Percentiles rank a stretch among this genome's conserved stretches.
Evolutionary conservation across 2,888 invertebrate species (phyloP).

Genomic region (Parnassius apollo): DNA sequence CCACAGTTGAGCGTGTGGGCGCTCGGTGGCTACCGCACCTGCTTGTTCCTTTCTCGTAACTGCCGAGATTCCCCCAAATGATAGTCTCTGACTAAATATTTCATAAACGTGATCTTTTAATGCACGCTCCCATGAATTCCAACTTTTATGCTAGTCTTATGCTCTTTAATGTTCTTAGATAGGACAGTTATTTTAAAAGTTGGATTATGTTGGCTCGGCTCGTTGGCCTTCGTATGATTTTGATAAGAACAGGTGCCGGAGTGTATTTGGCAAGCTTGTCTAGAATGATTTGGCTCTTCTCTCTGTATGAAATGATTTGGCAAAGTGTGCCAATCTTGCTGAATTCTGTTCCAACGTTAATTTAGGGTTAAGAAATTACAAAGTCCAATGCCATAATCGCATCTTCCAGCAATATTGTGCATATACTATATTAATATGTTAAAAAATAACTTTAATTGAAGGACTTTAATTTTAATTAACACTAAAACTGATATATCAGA

Average conservation of each 20-base stretch:
- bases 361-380: no score
- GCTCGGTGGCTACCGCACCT: constrained; percentile 54
- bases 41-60: constrained; percentile 56
- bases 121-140: constrained; percentile 60
- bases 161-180: constrained; percentile 24
- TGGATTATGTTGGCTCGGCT: constrained; percentile 40
- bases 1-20: constrained; percentile 53
- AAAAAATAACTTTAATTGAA: no score
- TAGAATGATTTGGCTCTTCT: constrained; percentile 51
- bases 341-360: no score
- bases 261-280: constrained; percentile 48
- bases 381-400: no score
- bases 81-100: constrained; percentile 72
- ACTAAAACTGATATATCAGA: no score
- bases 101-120: constrained; percentile 74
- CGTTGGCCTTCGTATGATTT: constrained; percentile 42
- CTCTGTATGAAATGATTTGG: constrained; percentile 44
- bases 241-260: constrained; percentile 49
- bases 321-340: constrained; percentile 17
- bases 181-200: constrained; percentile 54
- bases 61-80: constrained; percentile 52
- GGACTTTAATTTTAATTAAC: no score
- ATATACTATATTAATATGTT: no score
- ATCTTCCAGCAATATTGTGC: no score
- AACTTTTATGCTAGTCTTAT: constrained; percentile 36